These are phyloP conservation scores for Gallinago solitaria DNA, from an alignment of 2,797 vertebrate species.

Conservation along the genomic window DNA sequence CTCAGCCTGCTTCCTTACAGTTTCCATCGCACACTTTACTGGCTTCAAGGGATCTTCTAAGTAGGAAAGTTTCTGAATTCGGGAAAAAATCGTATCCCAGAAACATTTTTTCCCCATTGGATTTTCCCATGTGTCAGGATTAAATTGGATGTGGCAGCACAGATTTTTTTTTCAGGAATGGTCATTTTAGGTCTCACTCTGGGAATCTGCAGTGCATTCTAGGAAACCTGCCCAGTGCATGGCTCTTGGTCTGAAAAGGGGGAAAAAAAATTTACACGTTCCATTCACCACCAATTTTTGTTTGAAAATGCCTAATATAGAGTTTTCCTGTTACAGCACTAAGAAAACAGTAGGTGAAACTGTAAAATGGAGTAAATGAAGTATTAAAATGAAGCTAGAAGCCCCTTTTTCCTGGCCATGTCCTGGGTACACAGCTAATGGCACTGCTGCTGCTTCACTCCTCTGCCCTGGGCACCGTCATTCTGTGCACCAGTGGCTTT, in stretches of 20 bases:
- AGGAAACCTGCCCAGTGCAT: neutral
- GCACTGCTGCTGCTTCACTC: neutral
- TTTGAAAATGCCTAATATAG: neutral
- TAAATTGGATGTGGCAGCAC: neutral
- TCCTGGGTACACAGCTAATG: neutral
- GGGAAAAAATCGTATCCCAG: fast-evolving
- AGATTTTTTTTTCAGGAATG: neutral
- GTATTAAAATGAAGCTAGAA: neutral
- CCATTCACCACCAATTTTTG: neutral
- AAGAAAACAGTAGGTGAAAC: neutral
- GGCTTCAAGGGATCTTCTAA: neutral
- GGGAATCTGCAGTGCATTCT: neutral
- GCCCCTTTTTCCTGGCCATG: neutral
- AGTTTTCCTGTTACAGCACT: neutral
- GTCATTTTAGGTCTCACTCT: neutral
- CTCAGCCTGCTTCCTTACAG: neutral
- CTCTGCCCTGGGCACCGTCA: neutral
- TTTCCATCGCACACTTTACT: neutral
- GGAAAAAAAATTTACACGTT: neutral
- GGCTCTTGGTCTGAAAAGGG: neutral
- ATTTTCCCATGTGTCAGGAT: neutral
- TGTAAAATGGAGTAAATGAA: neutral
- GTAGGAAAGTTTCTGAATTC: neutral
- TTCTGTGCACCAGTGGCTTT: neutral
- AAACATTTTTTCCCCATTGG: neutral